Conservation (phyloP, 1,140 invertebrate genomes). For the Euura saliciscinereae region DNA sequence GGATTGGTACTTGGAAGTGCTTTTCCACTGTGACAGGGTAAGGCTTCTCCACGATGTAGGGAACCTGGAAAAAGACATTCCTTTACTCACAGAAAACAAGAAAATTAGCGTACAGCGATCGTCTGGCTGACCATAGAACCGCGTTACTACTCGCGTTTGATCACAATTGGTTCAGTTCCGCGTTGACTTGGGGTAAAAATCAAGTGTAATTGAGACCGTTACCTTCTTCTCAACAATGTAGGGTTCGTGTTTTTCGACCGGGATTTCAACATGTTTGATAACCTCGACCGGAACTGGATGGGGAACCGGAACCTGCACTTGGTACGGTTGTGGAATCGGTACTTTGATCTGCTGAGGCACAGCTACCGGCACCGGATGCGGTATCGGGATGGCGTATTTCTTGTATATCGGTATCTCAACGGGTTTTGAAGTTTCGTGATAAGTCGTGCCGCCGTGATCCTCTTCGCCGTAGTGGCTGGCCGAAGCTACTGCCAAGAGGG, state of each 20-base stretch:
- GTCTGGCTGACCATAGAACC: neutral
- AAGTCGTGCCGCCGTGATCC: conserved; percentile 38
- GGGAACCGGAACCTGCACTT: conserved; percentile 72
- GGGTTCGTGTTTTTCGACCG: conserved; percentile 75
- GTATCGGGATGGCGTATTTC: conserved; percentile 76
- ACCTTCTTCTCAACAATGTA: conserved; percentile 74
- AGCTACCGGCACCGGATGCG: conserved; percentile 75
- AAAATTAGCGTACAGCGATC: neutral
- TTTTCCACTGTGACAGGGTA: conserved; percentile 80
- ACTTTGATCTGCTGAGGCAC: conserved; percentile 76
- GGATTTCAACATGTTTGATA: conserved; percentile 69
- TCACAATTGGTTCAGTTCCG: neutral
- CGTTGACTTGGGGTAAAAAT: no score
- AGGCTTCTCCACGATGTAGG: conserved; percentile 77
- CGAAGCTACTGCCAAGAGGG: conserved; percentile 31
- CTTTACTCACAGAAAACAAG: conserved; percentile 10
- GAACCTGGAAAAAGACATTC: conserved; percentile 60
- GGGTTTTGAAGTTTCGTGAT: conserved; percentile 63
- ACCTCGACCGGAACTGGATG: conserved; percentile 77
- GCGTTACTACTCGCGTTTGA: neutral
- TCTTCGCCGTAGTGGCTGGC: conserved; percentile 43
- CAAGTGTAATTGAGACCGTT: conserved; percentile 4
- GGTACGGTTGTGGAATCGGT: conserved; percentile 77
- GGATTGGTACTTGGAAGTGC: conserved; percentile 76
- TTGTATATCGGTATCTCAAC: conserved; percentile 76